phyloP scores from a whole-genome alignment of 2,113 vertebrate genomes.

The Tragulus kanchil region DNA sequence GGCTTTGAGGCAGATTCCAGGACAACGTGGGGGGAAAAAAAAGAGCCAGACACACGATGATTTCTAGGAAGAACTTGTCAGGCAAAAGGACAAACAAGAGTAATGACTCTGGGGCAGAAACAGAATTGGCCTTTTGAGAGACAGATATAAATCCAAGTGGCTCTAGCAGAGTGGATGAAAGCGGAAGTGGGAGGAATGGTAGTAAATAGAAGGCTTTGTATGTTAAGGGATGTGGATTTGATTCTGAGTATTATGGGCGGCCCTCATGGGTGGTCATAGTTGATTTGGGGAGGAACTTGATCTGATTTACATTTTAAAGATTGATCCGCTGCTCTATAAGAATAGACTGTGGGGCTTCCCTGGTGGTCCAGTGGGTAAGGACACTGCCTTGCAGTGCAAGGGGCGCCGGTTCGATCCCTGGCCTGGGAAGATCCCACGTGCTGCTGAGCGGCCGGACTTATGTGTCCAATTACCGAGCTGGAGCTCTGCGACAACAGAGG shows the following conservation, averaged over 20 bases:
- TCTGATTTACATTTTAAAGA: not conserved
- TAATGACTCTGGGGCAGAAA: not conserved
- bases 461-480: too few species aligned
- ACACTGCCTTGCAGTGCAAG: too few species aligned
- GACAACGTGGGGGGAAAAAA: not conserved
- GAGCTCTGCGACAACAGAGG: too few species aligned
- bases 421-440: too few species aligned
- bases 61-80: not conserved
- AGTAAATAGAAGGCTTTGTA: not conserved
- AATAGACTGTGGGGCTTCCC: not conserved
- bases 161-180: not conserved
- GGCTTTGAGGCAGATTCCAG: not conserved
- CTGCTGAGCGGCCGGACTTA: too few species aligned
- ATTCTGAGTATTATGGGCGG: not conserved
- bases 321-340: not conserved
- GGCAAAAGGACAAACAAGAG: not conserved
- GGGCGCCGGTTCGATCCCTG: too few species aligned
- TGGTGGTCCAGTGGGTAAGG: too few species aligned
- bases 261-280: not conserved
- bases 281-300: not conserved
- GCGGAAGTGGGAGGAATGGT: not conserved
- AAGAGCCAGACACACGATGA: not conserved
- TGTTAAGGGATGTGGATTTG: not conserved
- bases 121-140: not conserved
- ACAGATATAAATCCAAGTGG: not conserved